phyloP scores from a whole-genome alignment of 2,797 vertebrate genomes.

The Petrocephalus sullivani region DNA sequence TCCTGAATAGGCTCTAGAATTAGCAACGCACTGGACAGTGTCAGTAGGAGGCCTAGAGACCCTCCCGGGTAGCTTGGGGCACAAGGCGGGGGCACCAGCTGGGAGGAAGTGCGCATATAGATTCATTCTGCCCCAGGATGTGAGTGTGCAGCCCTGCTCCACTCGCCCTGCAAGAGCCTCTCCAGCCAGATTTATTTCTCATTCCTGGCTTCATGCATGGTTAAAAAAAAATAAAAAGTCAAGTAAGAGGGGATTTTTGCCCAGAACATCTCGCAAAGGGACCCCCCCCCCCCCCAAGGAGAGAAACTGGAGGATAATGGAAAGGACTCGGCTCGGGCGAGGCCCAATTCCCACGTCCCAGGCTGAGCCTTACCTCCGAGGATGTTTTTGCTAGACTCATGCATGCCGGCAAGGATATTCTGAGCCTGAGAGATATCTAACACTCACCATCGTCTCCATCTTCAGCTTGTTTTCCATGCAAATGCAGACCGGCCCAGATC shows the following conservation, averaged over 20 bases:
- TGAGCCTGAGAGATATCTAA: background rate
- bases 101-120: background rate
- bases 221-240: background rate
- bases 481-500: background rate
- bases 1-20: background rate
- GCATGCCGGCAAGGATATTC: background rate
- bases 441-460: background rate
- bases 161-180: background rate
- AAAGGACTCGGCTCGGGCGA: background rate
- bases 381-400: background rate
- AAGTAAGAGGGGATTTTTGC: background rate
- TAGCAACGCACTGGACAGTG: background rate
- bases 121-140: background rate
- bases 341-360: background rate
- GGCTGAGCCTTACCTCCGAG: background rate
- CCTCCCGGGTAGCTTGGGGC: background rate
- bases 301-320: background rate
- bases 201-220: background rate
- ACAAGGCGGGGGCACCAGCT: background rate
- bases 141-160: background rate
- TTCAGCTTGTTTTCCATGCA: background rate
- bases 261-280: background rate
- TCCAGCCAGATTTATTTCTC: background rate
- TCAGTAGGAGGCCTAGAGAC: background rate
- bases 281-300: background rate